A percentile compares a stretch with the other conserved stretches of the same genome.
Evolutionary conservation across 2,797 vertebrate genomes (phyloP).

Genomic region (Dendrocincla fuliginosa): DNA sequence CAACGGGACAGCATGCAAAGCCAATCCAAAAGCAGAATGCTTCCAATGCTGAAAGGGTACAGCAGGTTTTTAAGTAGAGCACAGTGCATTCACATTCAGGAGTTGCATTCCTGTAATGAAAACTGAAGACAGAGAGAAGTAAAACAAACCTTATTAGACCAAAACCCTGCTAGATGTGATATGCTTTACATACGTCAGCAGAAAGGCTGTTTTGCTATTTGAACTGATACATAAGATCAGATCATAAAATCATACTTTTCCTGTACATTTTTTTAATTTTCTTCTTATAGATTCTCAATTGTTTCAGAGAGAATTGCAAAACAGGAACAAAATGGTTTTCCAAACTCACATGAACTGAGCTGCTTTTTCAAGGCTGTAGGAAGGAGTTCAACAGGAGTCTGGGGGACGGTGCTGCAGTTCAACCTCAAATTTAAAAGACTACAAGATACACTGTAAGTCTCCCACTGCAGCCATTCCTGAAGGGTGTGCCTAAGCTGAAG

Average conservation of each 20-base stretch:
- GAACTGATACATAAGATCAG: background rate
- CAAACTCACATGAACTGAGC: background rate
- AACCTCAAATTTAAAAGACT: background rate
- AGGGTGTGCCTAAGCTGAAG: background rate
- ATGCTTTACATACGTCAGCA: background rate
- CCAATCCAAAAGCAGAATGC: background rate
- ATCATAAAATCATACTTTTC: background rate
- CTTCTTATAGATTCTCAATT: background rate
- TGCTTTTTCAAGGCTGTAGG: background rate
- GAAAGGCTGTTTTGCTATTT: background rate
- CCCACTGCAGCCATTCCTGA: background rate
- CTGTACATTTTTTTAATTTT: background rate
- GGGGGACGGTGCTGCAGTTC: background rate
- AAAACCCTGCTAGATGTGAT: background rate
- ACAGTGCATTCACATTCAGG: background rate
- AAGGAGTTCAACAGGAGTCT: background rate
- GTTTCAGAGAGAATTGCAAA: background rate
- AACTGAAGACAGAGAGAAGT: background rate
- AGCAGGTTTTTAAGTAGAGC: background rate
- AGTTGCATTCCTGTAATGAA: background rate
- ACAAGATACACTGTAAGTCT: background rate
- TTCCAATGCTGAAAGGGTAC: background rate
- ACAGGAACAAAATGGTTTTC: background rate
- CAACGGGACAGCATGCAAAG: background rate
- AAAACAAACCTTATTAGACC: background rate